Conservation (phyloP, 2,113 vertebrate species). For the Corvus moneduloides region DNA sequence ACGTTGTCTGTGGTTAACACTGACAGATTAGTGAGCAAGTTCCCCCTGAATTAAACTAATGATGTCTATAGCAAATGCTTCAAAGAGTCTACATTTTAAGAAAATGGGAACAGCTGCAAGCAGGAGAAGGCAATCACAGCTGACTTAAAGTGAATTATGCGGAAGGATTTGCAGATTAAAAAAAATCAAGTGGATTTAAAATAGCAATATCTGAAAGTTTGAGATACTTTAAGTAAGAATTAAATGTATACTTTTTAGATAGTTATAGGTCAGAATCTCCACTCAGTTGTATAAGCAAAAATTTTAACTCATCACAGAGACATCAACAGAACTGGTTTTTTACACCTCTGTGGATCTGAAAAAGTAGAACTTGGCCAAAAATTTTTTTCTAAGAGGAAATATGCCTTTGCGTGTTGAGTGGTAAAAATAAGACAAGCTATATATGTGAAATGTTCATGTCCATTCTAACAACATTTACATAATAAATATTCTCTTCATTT, state of each 20-base stretch:
- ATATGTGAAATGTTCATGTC: not conserved
- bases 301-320: not conserved
- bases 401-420: not conserved
- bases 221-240: not conserved
- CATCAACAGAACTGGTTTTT: not conserved
- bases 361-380: not conserved
- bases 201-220: not conserved
- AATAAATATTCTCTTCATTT: not conserved
- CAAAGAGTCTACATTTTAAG: constrained; percentile 6
- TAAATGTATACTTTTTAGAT: not conserved
- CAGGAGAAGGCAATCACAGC: constrained; percentile 13
- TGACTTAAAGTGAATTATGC: constrained; percentile 5
- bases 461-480: not conserved
- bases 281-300: not conserved
- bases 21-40: not conserved
- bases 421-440: not conserved
- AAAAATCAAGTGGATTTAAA: not conserved
- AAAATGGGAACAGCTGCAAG: constrained; percentile 48
- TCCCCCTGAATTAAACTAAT: constrained; percentile 18
- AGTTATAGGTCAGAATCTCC: not conserved
- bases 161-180: not conserved
- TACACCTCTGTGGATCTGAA: not conserved
- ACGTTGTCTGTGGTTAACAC: not conserved
- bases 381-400: not conserved
- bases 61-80: constrained; percentile 27